Base-by-base conservation (phyloP, 2,888 invertebrate genomes). In the Xestoiulus laeticollis region DNA sequence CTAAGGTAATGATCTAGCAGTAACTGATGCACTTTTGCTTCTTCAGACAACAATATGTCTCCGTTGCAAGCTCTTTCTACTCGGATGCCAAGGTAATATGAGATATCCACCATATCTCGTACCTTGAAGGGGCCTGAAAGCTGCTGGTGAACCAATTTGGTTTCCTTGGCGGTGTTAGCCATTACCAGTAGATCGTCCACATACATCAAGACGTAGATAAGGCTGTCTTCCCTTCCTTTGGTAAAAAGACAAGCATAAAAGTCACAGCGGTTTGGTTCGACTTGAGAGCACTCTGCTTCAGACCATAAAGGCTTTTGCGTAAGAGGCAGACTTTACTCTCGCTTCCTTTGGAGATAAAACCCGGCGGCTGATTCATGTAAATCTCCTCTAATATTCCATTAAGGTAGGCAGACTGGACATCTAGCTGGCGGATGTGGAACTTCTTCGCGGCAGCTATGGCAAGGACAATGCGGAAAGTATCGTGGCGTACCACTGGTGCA, bases 401-500 rank as follows among this genome's bases (percentile, higher is more conserved):
- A 3, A 85, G 85, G 19, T 33, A 85, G 0, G 38, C 85, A 85
- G 16, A 22, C 1, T 14, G 26, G 32, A 33, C n/a, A n/a, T 85
- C 85, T 12, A 85, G 32, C 82, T 82, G 82, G 14, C 82, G 26
- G 6, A 82, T 8, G 12, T 82, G 26, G 4, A 82, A n/a, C 8
- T 19, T 14, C 2, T 33, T 38, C 0, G 6, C 38, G 0, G 85
- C 87, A 10, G 87, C 78, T 8, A 78, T 30, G 2, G 83, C 82
- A 10, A 87, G 85, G 10, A 87, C 30, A 10, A 30, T 82, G 14
- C 87, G 1, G 3, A 87, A 30, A n/a, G 87, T 87, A 10, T 32
- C 38, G 1, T 68, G n/a, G 5, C 86, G n/a, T 1, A 84, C 85
- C 4, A 87, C 87, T n/a, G 87, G 87, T 19, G 38, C 44, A 6